Conservation (phyloP, 2,113 vertebrate genomes). For the Puma concolor region DNA sequence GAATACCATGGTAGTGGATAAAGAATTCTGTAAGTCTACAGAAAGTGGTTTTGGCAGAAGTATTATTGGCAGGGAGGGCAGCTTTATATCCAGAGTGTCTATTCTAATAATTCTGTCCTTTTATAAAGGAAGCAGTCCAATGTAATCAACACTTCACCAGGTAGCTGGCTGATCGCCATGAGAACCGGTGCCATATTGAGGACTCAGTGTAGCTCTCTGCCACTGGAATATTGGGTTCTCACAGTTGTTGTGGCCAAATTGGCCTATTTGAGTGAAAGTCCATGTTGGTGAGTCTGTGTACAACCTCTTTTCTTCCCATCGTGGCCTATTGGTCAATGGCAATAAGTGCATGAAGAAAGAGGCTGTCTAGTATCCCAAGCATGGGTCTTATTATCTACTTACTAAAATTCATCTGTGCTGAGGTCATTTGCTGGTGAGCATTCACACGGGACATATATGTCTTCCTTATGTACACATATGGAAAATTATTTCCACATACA, state of each 20-base stretch:
- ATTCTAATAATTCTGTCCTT: not conserved
- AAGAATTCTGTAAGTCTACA: not conserved
- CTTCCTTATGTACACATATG: not conserved
- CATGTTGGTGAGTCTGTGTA: not conserved
- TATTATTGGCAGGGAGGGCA: not conserved
- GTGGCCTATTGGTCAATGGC: not conserved
- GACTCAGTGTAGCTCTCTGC: not conserved
- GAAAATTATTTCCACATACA: not conserved
- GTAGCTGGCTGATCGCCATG: not conserved
- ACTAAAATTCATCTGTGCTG: not conserved
- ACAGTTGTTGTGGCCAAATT: not conserved
- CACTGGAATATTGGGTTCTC: not conserved
- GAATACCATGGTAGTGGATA: not conserved
- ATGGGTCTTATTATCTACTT: not conserved
- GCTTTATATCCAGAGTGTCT: not conserved
- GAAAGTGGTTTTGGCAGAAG: not conserved
- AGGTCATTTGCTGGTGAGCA: not conserved
- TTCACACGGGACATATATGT: not conserved
- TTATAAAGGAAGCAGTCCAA: not conserved
- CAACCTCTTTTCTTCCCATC: not conserved
- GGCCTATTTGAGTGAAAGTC: not conserved
- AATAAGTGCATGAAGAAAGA: not conserved
- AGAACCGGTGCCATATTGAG: not conserved
- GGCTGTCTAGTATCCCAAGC: not conserved
- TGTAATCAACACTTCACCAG: not conserved